Conservation (phyloP, 2,113 vertebrate genomes). For the Cyphomyrus plagiostoma region DNA sequence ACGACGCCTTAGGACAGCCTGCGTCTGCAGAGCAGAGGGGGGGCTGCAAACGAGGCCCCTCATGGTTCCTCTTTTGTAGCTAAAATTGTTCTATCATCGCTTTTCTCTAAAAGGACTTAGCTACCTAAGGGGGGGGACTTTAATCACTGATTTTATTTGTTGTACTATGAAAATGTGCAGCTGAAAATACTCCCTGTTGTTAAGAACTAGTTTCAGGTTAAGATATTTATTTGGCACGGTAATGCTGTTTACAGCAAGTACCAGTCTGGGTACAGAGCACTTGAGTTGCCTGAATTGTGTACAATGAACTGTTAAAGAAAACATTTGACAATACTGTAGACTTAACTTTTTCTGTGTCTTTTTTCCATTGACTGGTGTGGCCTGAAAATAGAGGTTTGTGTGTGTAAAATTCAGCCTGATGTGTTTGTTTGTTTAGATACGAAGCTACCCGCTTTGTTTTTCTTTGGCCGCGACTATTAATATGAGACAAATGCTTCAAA, state of each 20-base stretch:
- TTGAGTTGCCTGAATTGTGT: slow-evolving; percentile 56
- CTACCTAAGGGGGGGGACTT: slow-evolving; percentile 40
- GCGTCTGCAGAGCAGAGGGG: slow-evolving; percentile 72
- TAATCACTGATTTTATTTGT: slow-evolving; percentile 2
- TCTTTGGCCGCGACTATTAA: slow-evolving; percentile 57
- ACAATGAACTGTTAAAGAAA: slow-evolving; percentile 71
- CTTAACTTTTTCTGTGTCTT: slow-evolving; percentile 41
- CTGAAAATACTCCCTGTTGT: slow-evolving; percentile 50
- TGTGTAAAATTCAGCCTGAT: slow-evolving; percentile 45
- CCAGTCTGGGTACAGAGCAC: slow-evolving; percentile 44
- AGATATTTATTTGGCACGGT: slow-evolving; percentile 40
- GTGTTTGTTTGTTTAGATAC: slow-evolving; percentile 37
- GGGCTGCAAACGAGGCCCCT: slow-evolving; percentile 44
- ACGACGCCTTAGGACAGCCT: slow-evolving; percentile 69
- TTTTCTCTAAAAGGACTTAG: slow-evolving; percentile 56
- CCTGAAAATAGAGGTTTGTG: slow-evolving; percentile 54
- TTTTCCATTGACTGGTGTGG: slow-evolving; percentile 55
- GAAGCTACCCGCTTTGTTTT: slow-evolving; percentile 37
- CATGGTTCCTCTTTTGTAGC: slow-evolving; percentile 36
- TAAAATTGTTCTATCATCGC: background rate
- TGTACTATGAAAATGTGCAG: slow-evolving; percentile 27
- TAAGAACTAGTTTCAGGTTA: slow-evolving; percentile 61
- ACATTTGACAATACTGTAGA: slow-evolving; percentile 59
- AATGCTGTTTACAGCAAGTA: slow-evolving; percentile 61
- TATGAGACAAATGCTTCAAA: slow-evolving; percentile 29